Base-by-base conservation (phyloP, 1,140 invertebrate species). In the Dendroctonus ponderosae region DNA sequence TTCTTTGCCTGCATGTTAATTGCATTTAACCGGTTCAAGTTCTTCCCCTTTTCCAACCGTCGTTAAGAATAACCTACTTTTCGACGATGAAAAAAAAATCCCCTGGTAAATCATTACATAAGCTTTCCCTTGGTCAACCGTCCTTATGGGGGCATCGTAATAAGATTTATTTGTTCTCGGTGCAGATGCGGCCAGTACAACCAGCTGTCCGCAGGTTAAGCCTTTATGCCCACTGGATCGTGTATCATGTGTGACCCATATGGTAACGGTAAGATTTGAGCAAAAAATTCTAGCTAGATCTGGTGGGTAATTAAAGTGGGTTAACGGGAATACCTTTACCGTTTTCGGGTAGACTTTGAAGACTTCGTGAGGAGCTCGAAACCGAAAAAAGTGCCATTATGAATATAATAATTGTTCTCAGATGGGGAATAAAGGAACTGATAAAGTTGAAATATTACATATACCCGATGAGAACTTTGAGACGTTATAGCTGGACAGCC, bases 131-230 rank as follows among this genome's bases (percentile, higher is more conserved):
- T 56, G 53, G 53, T 56, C 53, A 56, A 56, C 50, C 12, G 15
- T 52, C 50, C 50, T 52, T 52, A 52, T 56, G 53, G 37, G 40
- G 53, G 26, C 53, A 14, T 37, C 26, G 53, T 26, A 56, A 56
- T 56, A 56, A 56, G 53, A 56, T 56, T 56, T 56, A 56, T 56
- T 56, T 56, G 53, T 56, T 56, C 53, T 56, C 53, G n/a, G 39
- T 56, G 53, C 53, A 56, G 53, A 56, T 56, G 53, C 26, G 53
- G 53, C 53, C 53, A 52, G n/a, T 26, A 26, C n/a, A 26, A 39
- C 26, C 53, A 56, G 53, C 53, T 56, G 53, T 41, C 53, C 53
- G 50, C 9, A 40, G 53, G 26, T 56, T 41, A 56, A 56, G 53
- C 53, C 53, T 39, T 56, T 56, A 52, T 52, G 26, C n/a, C 50